These are phyloP conservation scores for Orchesellides sinensis DNA, from an alignment of 2,888 invertebrate genomes.

Conservation along the genomic window DNA sequence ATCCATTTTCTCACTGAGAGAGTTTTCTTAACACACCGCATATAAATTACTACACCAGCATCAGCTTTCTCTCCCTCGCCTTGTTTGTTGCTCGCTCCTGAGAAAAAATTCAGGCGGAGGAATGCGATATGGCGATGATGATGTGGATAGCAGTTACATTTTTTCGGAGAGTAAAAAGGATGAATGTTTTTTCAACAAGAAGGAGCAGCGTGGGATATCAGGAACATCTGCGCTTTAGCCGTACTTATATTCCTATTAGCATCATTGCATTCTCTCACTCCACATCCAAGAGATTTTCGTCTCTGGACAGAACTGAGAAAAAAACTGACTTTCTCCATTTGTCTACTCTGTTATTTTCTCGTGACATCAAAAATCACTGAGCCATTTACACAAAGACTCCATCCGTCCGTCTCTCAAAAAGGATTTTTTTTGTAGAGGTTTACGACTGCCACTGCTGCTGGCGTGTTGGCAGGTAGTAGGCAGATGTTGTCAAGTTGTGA, in stretches of 20 bases:
- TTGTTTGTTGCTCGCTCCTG: too few species aligned
- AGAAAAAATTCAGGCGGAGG: too few species aligned
- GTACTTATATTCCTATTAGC: background rate
- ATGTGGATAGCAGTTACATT: too few species aligned
- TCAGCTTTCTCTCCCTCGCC: background rate
- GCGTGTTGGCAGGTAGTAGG: too few species aligned
- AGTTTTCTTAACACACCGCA: slow-evolving; percentile 32
- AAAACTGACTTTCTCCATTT: slow-evolving; percentile 29
- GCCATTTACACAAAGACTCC: slow-evolving; percentile 49
- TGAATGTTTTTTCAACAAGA: slow-evolving; percentile 23
- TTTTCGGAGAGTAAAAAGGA: slow-evolving; percentile 19
- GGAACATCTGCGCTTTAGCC: slow-evolving; percentile 44
- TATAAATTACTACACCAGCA: slow-evolving; percentile 56
- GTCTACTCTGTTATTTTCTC: slow-evolving; percentile 41
- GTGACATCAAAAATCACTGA: slow-evolving; percentile 51
- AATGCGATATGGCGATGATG: too few species aligned
- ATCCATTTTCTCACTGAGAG: slow-evolving; percentile 37
- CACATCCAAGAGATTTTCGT: too few species aligned
- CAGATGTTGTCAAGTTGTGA: too few species aligned
- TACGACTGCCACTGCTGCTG: too few species aligned
- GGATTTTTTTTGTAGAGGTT: slow-evolving; percentile 13
- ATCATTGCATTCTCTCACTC: background rate
- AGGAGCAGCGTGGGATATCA: slow-evolving; percentile 18
- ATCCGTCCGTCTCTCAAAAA: slow-evolving; percentile 16
- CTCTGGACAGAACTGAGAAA: background rate